phyloP scores from a whole-genome alignment of 2,797 vertebrate genomes.

The Phylloscopus collybita region DNA sequence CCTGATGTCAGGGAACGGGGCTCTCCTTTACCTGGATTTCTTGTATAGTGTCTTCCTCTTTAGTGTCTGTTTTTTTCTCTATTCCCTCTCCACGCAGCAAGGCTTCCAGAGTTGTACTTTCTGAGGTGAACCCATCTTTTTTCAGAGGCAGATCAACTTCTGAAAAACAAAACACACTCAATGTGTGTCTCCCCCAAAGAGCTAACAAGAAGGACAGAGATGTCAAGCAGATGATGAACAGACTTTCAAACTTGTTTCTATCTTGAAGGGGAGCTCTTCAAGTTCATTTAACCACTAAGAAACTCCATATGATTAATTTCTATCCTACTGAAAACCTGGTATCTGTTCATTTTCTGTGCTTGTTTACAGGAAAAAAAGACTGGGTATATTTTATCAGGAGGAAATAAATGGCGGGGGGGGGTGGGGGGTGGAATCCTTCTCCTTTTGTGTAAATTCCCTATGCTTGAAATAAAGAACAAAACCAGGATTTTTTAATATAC shows the following conservation, averaged over 20 bases:
- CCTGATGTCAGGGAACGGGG: neutral
- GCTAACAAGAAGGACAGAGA: neutral
- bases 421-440: neutral
- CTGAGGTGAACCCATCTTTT: slow-evolving; percentile 87
- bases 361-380: neutral
- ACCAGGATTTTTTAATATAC: neutral
- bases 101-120: slow-evolving; percentile 94
- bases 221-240: neutral
- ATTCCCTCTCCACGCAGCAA: slow-evolving; percentile 92
- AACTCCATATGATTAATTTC: neutral
- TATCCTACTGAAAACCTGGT: neutral
- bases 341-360: neutral
- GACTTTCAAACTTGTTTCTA: neutral
- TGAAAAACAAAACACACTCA: slow-evolving; percentile 64
- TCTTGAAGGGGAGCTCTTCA: neutral
- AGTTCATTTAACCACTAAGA: neutral
- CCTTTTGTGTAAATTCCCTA: neutral
- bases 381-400: neutral
- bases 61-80: slow-evolving; percentile 89
- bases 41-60: slow-evolving; percentile 93
- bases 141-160: slow-evolving; percentile 89
- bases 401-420: neutral
- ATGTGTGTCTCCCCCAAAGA: neutral
- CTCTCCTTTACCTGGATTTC: slow-evolving; percentile 90
- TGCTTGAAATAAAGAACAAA: neutral